Percentiles rank a stretch among this genome's conserved stretches.
Evolutionary conservation across 1,140 invertebrate species (phyloP).

Genomic region (Ceratina calcarata): DNA sequence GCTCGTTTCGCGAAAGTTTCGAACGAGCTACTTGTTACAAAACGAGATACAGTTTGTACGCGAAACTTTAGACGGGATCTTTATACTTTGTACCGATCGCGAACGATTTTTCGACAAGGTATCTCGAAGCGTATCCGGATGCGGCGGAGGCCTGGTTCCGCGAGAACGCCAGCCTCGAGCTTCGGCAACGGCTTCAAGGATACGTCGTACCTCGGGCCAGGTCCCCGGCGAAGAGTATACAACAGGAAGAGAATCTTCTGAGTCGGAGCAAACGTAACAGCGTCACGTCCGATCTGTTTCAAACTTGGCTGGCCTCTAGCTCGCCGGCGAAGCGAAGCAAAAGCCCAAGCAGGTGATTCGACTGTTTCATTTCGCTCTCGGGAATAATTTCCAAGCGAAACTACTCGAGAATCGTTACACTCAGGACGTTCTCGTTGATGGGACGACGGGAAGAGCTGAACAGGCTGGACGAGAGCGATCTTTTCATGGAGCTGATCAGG

Average conservation of each 20-base stretch:
- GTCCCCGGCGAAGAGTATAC: slow-evolving; percentile 76
- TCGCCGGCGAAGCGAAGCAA: slow-evolving; percentile 82
- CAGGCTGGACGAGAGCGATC: slow-evolving; percentile 88
- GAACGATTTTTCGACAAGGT: slow-evolving; percentile 66
- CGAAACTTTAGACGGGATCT: too few species aligned
- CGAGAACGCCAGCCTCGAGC: slow-evolving; percentile 86
- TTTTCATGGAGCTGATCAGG: slow-evolving; percentile 95
- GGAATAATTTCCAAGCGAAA: background rate
- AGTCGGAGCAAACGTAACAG: slow-evolving; percentile 83
- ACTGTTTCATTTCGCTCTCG: background rate
- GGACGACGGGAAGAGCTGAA: slow-evolving; percentile 82
- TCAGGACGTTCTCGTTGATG: slow-evolving; percentile 73
- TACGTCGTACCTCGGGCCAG: slow-evolving; percentile 68
- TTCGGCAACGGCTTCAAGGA: slow-evolving; percentile 79
- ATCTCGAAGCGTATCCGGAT: slow-evolving; percentile 82
- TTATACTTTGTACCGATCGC: too few species aligned
- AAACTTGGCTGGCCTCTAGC: slow-evolving; percentile 88
- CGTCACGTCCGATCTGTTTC: slow-evolving; percentile 91
- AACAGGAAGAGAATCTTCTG: slow-evolving; percentile 78
- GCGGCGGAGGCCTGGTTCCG: slow-evolving; percentile 86
- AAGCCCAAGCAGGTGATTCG: slow-evolving; percentile 82
- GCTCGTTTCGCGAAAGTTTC: too few species aligned
- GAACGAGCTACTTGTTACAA: too few species aligned
- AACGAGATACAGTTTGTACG: too few species aligned
- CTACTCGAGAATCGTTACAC: background rate